Conservation (phyloP, 2,888 invertebrate genomes). For the Sussaba pulchella region DNA sequence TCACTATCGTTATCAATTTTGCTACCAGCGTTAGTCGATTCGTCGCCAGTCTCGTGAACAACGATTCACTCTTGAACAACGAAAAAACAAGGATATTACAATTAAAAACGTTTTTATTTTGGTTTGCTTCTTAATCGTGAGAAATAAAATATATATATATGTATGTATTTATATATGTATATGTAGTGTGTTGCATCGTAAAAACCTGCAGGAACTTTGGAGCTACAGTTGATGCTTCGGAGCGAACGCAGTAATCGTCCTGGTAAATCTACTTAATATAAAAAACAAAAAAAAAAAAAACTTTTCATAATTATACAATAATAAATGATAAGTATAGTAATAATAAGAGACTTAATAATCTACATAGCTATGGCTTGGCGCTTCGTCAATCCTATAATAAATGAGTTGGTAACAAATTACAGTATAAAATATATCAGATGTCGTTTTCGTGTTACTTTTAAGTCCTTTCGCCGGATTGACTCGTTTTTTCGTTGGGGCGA, state of each 20-base stretch:
- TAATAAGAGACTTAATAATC: slow-evolving; percentile 56
- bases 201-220: slow-evolving; percentile 82
- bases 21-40: too few relatives aligned
- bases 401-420: slow-evolving; percentile 82
- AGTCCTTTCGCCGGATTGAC: slow-evolving; percentile 62
- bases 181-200: slow-evolving; percentile 50
- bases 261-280: slow-evolving; percentile 36
- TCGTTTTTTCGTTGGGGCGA: slow-evolving; percentile 68
- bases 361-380: slow-evolving; percentile 48
- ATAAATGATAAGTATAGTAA: slow-evolving; percentile 30
- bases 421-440: slow-evolving; percentile 80
- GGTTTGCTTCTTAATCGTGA: slow-evolving; percentile 82
- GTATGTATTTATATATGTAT: slow-evolving; percentile 39
- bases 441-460: slow-evolving; percentile 60
- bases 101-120: slow-evolving; percentile 82
- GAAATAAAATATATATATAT: slow-evolving; percentile 78
- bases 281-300: slow-evolving; percentile 14
- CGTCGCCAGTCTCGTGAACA: too few relatives aligned
- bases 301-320: background rate
- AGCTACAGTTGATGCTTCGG: slow-evolving; percentile 80
- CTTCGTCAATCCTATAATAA: slow-evolving; percentile 67
- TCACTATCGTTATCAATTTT: too few relatives aligned
- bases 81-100: slow-evolving; percentile 36
- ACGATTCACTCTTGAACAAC: background rate
- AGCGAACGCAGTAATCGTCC: slow-evolving; percentile 33